These are phyloP conservation scores for Folsomia candida DNA, from an alignment of 2,888 invertebrate species.

Conservation along the genomic window DNA sequence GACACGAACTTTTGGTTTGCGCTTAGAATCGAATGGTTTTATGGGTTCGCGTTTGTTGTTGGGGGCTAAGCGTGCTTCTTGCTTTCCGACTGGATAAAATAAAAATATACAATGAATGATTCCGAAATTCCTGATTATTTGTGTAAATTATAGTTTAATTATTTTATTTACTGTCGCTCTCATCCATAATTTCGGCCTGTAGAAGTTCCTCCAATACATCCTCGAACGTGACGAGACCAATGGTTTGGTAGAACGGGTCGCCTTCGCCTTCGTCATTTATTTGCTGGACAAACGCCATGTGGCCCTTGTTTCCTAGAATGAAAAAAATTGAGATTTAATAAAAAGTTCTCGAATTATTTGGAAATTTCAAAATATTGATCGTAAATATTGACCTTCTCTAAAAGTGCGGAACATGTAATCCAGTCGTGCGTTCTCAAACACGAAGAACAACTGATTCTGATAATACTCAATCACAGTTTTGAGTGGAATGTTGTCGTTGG, in stretches of 20 bases:
- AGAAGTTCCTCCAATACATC: constrained; percentile 97
- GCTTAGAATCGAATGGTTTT: constrained; percentile 29
- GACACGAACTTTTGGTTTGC: constrained; percentile 71
- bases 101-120: neutral
- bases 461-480: constrained; percentile 93
- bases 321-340: neutral
- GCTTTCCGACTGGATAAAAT: constrained; percentile 72
- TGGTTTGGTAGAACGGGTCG: constrained; percentile 90
- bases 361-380: neutral
- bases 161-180: constrained; percentile 81
- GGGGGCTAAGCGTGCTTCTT: constrained; percentile 57
- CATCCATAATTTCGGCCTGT: constrained; percentile 96
- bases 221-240: constrained; percentile 93
- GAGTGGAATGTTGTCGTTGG: constrained; percentile 95
- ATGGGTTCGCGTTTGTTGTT: constrained; percentile 54
- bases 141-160: neutral
- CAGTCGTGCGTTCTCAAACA: constrained; percentile 92
- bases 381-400: constrained; percentile 76
- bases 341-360: constrained; percentile 3
- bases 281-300: constrained; percentile 94
- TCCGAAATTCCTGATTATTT: neutral
- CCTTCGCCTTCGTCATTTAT: constrained; percentile 90
- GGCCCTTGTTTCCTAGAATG: constrained; percentile 70
- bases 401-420: constrained; percentile 96
- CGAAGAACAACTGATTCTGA: constrained; percentile 93